phyloP scores from a whole-genome alignment of 1,140 invertebrate genomes.

The Solen grandis region DNA sequence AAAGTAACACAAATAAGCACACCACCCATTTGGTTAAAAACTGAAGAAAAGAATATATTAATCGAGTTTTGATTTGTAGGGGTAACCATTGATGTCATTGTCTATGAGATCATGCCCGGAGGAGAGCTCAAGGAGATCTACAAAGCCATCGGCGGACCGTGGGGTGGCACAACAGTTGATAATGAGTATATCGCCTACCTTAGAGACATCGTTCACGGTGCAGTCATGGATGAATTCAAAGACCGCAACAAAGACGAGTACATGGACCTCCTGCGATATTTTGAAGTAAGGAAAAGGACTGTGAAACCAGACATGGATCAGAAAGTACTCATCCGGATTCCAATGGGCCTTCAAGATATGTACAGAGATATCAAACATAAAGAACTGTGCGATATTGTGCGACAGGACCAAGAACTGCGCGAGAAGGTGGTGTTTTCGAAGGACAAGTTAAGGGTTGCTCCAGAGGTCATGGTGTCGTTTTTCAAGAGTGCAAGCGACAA shows the following conservation, averaged over 20 bases:
- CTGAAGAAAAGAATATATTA: too few species aligned
- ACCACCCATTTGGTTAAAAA: too few species aligned
- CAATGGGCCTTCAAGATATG: not conserved
- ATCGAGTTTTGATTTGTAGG: too few species aligned
- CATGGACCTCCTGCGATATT: slow-evolving; percentile 23
- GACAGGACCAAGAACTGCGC: too few species aligned
- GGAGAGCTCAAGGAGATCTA: slow-evolving; percentile 46
- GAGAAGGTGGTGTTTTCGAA: slow-evolving; percentile 12
- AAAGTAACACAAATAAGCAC: too few species aligned
- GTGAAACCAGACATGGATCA: slow-evolving; percentile 5
- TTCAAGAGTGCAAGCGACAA: not conserved
- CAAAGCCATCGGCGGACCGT: slow-evolving; percentile 52
- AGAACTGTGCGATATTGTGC: too few species aligned
- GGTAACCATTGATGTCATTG: slow-evolving; percentile 58
- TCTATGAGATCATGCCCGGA: slow-evolving; percentile 44
- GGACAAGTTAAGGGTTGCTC: slow-evolving; percentile 28
- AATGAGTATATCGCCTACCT: slow-evolving; percentile 27
- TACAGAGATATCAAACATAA: not conserved
- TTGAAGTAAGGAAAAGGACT: slow-evolving; percentile 31
- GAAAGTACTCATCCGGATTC: slow-evolving; percentile 10
- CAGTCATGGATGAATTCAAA: slow-evolving; percentile 28
- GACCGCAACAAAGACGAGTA: slow-evolving; percentile 35
- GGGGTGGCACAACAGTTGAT: slow-evolving; percentile 58
- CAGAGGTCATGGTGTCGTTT: not conserved
- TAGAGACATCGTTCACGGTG: slow-evolving; percentile 3